Evolutionary conservation across 2,797 vertebrate genomes (phyloP).

Genomic region (Chelonia mydas): DNA sequence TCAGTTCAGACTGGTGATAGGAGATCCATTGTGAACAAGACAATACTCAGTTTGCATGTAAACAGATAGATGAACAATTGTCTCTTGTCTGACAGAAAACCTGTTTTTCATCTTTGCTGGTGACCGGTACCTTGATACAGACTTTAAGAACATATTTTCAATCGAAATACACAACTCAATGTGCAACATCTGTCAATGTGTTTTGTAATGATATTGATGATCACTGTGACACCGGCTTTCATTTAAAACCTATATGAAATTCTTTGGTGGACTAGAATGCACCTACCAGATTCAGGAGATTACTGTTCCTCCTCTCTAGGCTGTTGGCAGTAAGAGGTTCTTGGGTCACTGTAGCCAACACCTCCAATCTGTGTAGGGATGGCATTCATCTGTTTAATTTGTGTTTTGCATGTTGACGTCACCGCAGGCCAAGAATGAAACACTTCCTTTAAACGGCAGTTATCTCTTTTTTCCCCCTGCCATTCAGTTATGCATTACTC

Average conservation of each 20-base stretch:
- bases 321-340: neutral
- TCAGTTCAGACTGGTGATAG: neutral
- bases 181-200: neutral
- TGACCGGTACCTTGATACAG: neutral
- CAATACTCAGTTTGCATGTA: neutral
- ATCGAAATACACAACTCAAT: neutral
- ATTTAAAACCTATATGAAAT: neutral
- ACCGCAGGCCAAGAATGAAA: neutral
- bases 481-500: neutral
- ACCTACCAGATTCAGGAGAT: neutral
- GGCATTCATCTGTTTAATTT: neutral
- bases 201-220: neutral
- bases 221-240: neutral
- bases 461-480: neutral
- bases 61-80: neutral
- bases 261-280: neutral
- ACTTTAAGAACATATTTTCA: neutral
- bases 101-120: neutral
- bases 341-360: accelerated
- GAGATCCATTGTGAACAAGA: neutral
- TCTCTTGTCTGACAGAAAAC: neutral
- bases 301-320: neutral
- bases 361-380: neutral
- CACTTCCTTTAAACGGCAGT: neutral
- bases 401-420: accelerated